Conservation (phyloP, 2,888 invertebrate species). For the Pseudoips prasinana region DNA sequence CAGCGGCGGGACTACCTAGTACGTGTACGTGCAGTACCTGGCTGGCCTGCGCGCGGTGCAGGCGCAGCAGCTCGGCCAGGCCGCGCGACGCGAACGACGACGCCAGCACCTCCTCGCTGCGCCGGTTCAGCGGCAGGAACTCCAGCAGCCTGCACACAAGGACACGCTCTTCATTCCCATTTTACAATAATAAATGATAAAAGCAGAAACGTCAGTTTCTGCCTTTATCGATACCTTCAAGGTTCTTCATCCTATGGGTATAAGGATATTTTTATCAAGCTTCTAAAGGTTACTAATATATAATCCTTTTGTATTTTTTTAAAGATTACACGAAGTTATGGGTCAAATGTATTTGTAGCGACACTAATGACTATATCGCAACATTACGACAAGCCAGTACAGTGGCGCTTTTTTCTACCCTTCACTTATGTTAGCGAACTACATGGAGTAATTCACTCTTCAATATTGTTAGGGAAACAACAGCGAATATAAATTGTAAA, state of each 20-base stretch:
- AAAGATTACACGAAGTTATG: too few species aligned
- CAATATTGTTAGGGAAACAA: conserved; percentile 15
- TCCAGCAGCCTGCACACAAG: conserved; percentile 89
- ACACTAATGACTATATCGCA: conserved; percentile 63
- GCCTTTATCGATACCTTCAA: too few species aligned
- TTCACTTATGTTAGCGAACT: conserved; percentile 15
- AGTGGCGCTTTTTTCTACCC: conserved; percentile 51
- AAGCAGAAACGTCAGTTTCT: too few species aligned
- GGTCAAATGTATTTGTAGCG: too few species aligned
- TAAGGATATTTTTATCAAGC: too few species aligned
- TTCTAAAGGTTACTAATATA: not conserved
- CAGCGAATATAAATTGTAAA: not conserved
- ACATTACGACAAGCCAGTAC: conserved; percentile 65
- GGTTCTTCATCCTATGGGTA: too few species aligned
- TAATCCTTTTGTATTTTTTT: too few species aligned
- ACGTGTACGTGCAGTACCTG: too few species aligned
- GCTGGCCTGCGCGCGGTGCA: conserved; percentile 92
- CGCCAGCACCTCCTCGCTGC: conserved; percentile 94
- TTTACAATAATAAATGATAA: too few species aligned
- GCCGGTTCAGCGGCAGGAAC: conserved; percentile 96
- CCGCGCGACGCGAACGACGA: conserved; percentile 90
- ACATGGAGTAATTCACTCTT: conserved; percentile 17
- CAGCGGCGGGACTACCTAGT: conserved; percentile 95
- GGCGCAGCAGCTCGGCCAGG: conserved; percentile 89
- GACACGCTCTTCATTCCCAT: too few species aligned